A percentile compares a stretch with the other conserved stretches of the same genome.
These are phyloP conservation scores for Nephila pilipes DNA, from an alignment of 1,140 invertebrate genomes.

Conservation along the genomic window DNA sequence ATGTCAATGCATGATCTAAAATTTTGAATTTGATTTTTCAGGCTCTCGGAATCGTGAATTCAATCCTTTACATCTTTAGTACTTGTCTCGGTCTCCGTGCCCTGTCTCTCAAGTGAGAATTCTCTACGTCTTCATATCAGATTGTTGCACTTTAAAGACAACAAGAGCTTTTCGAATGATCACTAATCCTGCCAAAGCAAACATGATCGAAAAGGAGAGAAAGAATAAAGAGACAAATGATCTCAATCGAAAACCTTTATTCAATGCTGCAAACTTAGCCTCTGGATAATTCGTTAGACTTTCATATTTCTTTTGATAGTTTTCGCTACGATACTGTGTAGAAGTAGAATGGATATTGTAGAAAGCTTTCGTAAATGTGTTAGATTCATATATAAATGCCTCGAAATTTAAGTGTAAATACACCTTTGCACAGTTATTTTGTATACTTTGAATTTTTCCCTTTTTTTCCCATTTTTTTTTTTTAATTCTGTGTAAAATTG, in stretches of 20 bases:
- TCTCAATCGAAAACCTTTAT: not conserved
- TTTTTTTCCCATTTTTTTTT: too few species aligned
- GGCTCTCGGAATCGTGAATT: slow-evolving; percentile 70
- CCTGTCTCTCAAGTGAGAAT: slow-evolving; percentile 35
- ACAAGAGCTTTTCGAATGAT: not conserved
- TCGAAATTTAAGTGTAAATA: not conserved
- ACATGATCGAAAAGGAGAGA: not conserved
- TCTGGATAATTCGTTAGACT: not conserved
- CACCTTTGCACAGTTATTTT: not conserved
- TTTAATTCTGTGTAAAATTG: not conserved
- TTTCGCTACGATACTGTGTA: not conserved
- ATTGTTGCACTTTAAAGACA: not conserved
- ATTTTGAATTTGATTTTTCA: slow-evolving; percentile 25
- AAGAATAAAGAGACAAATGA: not conserved
- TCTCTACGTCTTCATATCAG: not conserved
- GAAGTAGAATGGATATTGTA: not conserved
- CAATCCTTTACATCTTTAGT: slow-evolving; percentile 70
- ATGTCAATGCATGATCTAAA: not conserved
- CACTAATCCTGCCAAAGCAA: slow-evolving; percentile 15
- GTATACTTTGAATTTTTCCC: not conserved
- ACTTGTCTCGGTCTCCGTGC: slow-evolving; percentile 73
- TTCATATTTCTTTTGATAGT: not conserved
- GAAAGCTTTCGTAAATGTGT: not conserved
- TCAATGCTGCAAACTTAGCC: not conserved
- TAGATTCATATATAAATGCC: not conserved